Evolutionary conservation across 2,113 vertebrate genomes (phyloP), one percentile per base, ranked within the genome.

Genomic region (Microcebus griseorufus): DNA sequence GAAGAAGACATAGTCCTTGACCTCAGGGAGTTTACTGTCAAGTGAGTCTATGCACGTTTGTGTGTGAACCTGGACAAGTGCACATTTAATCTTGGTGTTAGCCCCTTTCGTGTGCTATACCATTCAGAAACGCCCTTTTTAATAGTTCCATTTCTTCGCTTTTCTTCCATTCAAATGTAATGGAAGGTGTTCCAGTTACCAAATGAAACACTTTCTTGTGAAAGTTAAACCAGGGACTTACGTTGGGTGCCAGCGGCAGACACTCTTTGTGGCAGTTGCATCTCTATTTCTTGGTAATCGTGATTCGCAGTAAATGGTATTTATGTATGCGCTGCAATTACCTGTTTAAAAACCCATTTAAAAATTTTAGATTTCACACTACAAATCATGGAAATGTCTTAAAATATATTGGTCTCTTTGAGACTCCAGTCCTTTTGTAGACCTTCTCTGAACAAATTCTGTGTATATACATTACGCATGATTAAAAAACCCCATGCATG

Each of bases 371-470:
- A 83, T 87, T 97, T 93, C 82, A 70, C 72, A 73, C 95, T 94
- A 92, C 70, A 81, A 96, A 62, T 96, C 91, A 70, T 37, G 32
- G 39, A 94, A 96, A 94, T 82, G n/a, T 94, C 93, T 94, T 67
- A 79, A 96, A 97, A 90, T 96, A 34, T 23, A 70, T 60, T 45
- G 17, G 1, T 55, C 93, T 69, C 53, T 94, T 80, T 84, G 93
- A 70, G 85, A 65, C 87, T 89, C 84, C 29, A 62, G 81, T 96
- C 85, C 79, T 58, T 75, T 76, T 39, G 10, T 9, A 18, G 60
- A 11, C 94, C 75, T 93, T 98, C 92, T 67, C 53, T 93, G 97
- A 97, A 97, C 98, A 97, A 96, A 97, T 96, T 84, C 81, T 79
- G 62, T 95, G 51, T 94, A 22, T 97, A 95, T 97, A 80, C 81